A percentile compares a stretch with the other conserved stretches of the same genome.
phyloP scores from a whole-genome alignment of 92 coral and sea anemone genomes.

The Paramuricea clavata region DNA sequence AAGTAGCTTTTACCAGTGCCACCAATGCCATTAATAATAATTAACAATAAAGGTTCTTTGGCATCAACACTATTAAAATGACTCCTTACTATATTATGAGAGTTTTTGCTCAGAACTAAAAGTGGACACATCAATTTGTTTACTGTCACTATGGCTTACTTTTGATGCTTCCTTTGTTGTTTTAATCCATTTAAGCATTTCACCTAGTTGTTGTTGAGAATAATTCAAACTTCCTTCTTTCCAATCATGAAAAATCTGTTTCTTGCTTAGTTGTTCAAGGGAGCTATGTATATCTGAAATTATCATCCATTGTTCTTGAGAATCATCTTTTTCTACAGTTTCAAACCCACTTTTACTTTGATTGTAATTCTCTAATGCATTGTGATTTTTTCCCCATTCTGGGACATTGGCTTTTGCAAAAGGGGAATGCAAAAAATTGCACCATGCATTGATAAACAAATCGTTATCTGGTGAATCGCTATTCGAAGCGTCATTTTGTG shows the following conservation, averaged over 20 bases:
- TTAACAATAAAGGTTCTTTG: conserved; percentile 70
- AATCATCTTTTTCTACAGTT: conserved; percentile 17
- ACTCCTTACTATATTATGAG: conserved; percentile 60
- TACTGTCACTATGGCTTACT: conserved; percentile 28
- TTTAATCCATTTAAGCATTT: conserved; percentile 75
- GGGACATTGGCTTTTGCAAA: conserved; percentile 72
- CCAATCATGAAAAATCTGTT: conserved; percentile 54
- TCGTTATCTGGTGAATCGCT: conserved; percentile 43
- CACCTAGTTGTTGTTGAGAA: conserved; percentile 74
- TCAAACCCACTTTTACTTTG: conserved; percentile 47
- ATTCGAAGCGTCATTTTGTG: conserved; percentile 66
- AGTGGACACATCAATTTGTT: conserved; percentile 64
- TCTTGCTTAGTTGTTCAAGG: conserved; percentile 31
- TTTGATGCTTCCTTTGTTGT: conserved; percentile 49
- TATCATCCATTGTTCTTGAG: conserved; percentile 72
- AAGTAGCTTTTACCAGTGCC: too few relatives aligned
- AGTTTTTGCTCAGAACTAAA: conserved; percentile 79
- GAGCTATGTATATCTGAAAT: conserved; percentile 63
- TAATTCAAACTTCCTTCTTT: conserved; percentile 60
- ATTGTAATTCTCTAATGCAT: conserved; percentile 31
- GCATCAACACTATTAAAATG: conserved; percentile 60
- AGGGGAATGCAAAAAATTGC: conserved; percentile 46
- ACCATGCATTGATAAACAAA: conserved; percentile 53
- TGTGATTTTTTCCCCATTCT: conserved; percentile 68
- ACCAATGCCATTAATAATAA: conserved; percentile 69